Evolutionary conservation across 2,888 invertebrate species (phyloP).

Genomic region (Rhaphigaster nebulosa): DNA sequence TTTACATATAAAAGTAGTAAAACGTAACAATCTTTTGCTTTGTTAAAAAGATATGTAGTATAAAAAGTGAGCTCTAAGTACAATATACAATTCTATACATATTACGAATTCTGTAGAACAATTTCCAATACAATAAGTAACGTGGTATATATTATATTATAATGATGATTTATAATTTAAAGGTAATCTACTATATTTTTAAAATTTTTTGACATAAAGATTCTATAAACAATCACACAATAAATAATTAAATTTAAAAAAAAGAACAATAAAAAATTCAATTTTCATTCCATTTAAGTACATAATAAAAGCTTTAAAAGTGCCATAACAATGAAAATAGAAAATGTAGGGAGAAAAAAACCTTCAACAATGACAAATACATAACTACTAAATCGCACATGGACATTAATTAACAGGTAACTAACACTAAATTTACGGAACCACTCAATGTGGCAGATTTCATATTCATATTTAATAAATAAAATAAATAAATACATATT

Average conservation of each 20-base stretch:
- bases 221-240: neutral
- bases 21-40: constrained; percentile 11
- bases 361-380: neutral
- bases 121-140: neutral
- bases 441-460: neutral
- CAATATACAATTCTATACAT: constrained; percentile 3
- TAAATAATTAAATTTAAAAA: neutral
- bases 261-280: neutral
- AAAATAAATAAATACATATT: neutral
- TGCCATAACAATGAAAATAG: neutral
- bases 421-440: neutral
- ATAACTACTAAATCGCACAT: neutral
- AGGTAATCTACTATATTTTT: neutral
- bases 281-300: constrained; percentile 19
- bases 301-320: constrained; percentile 30
- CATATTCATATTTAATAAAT: neutral
- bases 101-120: neutral
- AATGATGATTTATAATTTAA: neutral
- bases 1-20: constrained; percentile 47
- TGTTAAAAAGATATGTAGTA: constrained; percentile 19
- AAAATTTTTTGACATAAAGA: neutral
- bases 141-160: neutral
- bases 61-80: constrained; percentile 50
- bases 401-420: neutral
- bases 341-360: neutral